These are phyloP conservation scores for Chamaea fasciata DNA, from an alignment of 2,113 vertebrate genomes.

Conservation along the genomic window DNA sequence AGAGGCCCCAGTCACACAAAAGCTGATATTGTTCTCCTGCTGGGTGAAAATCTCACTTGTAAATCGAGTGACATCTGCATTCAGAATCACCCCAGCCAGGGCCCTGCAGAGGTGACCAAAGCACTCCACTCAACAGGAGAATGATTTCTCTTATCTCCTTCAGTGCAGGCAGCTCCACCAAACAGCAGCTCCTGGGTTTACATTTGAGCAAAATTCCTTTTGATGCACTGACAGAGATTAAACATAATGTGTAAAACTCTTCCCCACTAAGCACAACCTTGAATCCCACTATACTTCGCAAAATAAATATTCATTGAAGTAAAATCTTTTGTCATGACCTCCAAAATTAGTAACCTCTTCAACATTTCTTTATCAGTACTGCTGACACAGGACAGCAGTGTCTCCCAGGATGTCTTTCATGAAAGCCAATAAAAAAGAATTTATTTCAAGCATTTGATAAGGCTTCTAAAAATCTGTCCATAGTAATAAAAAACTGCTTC, in stretches of 20 bases:
- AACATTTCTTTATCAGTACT: not conserved
- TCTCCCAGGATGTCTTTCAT: not conserved
- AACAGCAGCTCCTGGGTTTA: not conserved
- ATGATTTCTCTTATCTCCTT: not conserved
- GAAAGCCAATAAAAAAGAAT: not conserved
- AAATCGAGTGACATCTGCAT: slow-evolving; percentile 71
- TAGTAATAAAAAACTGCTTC: not conserved
- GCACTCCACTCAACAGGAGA: not conserved
- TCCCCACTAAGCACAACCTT: not conserved
- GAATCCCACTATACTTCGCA: not conserved
- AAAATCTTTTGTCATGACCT: not conserved
- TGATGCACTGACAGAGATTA: not conserved
- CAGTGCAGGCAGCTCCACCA: not conserved
- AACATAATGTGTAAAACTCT: not conserved
- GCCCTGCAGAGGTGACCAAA: slow-evolving; percentile 43
- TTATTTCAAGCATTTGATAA: not conserved
- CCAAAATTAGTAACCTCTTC: not conserved
- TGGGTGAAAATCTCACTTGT: slow-evolving; percentile 63
- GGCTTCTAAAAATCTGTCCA: not conserved
- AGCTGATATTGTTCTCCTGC: slow-evolving; percentile 68
- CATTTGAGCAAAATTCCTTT: not conserved
- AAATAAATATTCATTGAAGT: not conserved
- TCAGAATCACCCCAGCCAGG: slow-evolving; percentile 32
- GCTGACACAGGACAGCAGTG: not conserved
- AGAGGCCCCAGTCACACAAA: slow-evolving; percentile 68